Percentiles rank a stretch among this genome's conserved stretches.
phyloP scores from a whole-genome alignment of 1,140 invertebrate species.

The Drosophila ironensis region DNA sequence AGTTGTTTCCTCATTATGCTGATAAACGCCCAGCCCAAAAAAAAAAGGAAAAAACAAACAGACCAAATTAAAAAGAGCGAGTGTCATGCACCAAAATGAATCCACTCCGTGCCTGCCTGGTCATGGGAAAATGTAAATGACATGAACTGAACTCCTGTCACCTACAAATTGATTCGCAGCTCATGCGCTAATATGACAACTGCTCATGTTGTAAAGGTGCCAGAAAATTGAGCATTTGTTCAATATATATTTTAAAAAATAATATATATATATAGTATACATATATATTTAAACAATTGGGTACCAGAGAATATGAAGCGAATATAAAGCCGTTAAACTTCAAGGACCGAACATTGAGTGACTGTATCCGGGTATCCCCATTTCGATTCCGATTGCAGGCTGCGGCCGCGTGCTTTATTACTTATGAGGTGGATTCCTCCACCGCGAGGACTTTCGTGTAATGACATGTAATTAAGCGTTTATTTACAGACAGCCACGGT shows the following conservation, averaged over 20 bases:
- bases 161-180: slow-evolving; percentile 73
- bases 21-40: slow-evolving; percentile 61
- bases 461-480: slow-evolving; percentile 79
- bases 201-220: no score
- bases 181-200: slow-evolving; percentile 70
- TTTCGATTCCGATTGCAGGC: slow-evolving; percentile 30
- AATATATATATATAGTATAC: no score
- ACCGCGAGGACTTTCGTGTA: slow-evolving; percentile 41
- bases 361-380: slow-evolving; percentile 11
- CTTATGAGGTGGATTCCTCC: slow-evolving; percentile 62
- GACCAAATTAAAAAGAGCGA: slow-evolving; percentile 5
- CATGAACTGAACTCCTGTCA: slow-evolving; percentile 39
- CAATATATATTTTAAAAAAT: background rate
- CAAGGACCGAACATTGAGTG: background rate
- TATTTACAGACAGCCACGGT: slow-evolving; percentile 69
- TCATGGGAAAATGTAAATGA: slow-evolving; percentile 10
- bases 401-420: slow-evolving; percentile 72
- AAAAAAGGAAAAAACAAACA: slow-evolving; percentile 1
- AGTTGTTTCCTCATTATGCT: slow-evolving; percentile 78
- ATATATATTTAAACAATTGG: no score
- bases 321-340: background rate
- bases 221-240: background rate
- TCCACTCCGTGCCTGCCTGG: no score
- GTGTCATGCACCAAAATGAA: no score
- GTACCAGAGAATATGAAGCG: no score